Conservation (phyloP, 2,797 vertebrate genomes). For the Sciurus carolinensis region DNA sequence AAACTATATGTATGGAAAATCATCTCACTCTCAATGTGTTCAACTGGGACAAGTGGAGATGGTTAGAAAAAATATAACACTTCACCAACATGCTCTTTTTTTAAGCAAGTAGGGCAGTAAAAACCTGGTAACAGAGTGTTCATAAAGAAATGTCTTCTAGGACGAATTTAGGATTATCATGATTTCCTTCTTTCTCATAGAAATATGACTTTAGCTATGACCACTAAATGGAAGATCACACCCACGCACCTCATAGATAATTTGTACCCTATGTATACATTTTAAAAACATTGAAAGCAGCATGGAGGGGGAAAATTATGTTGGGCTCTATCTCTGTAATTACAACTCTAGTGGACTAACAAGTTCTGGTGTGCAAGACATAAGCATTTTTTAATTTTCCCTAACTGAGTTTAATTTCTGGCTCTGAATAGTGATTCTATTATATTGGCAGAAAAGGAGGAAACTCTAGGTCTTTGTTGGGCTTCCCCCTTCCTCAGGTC, state of each 20-base stretch:
- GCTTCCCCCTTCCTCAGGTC: background rate
- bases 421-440: background rate
- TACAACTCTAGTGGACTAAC: background rate
- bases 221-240: background rate
- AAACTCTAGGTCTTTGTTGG: background rate
- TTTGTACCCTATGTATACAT: background rate
- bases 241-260: background rate
- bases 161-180: background rate
- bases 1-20: constrained; percentile 32
- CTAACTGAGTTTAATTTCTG: background rate
- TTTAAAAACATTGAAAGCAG: constrained; percentile 18
- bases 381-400: constrained; percentile 19
- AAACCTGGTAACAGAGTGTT: background rate
- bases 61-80: background rate
- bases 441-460: background rate
- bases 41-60: constrained; percentile 8
- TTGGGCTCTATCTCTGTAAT: background rate
- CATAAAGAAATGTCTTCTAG: background rate
- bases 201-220: background rate
- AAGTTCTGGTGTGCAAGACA: background rate
- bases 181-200: constrained; percentile 16
- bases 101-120: background rate
- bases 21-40: constrained; percentile 1
- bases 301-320: background rate
- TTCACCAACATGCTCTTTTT: constrained; percentile 11